Conservation (phyloP, 1,140 invertebrate genomes). For the Marisa cornuarietis region DNA sequence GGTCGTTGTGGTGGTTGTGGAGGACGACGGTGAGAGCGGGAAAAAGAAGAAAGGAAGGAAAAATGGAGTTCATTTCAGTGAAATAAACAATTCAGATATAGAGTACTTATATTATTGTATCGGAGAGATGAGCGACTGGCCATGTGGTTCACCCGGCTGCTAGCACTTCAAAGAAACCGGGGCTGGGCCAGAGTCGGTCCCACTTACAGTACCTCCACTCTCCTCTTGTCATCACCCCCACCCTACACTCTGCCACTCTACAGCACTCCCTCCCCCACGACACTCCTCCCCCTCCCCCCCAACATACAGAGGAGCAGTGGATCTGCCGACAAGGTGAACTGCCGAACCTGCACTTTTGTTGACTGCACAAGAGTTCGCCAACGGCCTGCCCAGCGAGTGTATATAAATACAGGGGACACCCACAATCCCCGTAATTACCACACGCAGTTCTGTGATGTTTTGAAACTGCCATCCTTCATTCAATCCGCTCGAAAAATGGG, state of each 20-base stretch:
- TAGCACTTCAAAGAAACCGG: constrained; percentile 1
- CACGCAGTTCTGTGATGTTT: neutral
- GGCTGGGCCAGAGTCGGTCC: too few relatives aligned
- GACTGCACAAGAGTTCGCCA: neutral
- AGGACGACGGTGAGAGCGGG: neutral
- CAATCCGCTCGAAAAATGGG: constrained; percentile 5
- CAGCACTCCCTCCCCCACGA: too few relatives aligned
- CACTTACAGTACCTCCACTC: too few relatives aligned
- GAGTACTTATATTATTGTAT: constrained; percentile 23
- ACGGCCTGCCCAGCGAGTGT: constrained; percentile 16
- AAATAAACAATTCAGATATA: constrained; percentile 18
- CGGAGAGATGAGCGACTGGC: constrained; percentile 8
- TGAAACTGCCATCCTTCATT: constrained; percentile 12
- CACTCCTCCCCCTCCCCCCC: too few relatives aligned
- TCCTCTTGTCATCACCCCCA: too few relatives aligned
- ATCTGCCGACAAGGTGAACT: neutral
- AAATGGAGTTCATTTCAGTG: constrained; percentile 13
- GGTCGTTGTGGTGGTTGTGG: neutral
- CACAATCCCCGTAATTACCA: neutral
- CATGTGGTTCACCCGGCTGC: neutral
- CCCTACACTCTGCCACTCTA: too few relatives aligned
- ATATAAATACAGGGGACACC: neutral
- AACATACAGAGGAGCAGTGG: too few relatives aligned
- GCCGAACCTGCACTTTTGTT: constrained; percentile 14
- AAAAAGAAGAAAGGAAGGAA: neutral